phyloP scores from a whole-genome alignment of 2,797 vertebrate species.

The Spinus pinus region DNA sequence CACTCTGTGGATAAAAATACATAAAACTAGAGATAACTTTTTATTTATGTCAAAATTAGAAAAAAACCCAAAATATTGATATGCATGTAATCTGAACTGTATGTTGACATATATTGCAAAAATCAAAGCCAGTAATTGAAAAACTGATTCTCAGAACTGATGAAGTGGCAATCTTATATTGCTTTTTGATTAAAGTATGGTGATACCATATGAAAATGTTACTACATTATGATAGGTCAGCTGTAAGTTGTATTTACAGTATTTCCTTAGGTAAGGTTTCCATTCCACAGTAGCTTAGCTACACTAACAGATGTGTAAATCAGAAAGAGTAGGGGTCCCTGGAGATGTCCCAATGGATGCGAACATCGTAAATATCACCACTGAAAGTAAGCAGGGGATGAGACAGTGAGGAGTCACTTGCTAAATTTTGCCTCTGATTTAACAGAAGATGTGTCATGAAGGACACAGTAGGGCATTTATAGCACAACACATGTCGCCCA shows the following conservation, averaged over 20 bases:
- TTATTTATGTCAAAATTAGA: not conserved
- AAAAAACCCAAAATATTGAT: not conserved
- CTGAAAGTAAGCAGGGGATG: not conserved
- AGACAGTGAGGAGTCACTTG: not conserved
- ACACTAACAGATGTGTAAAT: not conserved
- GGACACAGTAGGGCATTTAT: constrained; percentile 30
- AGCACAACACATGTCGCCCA: constrained; percentile 9
- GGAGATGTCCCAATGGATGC: not conserved
- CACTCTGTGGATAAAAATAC: not conserved
- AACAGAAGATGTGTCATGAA: constrained; percentile 28
- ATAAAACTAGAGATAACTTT: not conserved
- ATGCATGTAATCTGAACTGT: not conserved
- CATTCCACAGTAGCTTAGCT: not conserved
- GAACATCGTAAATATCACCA: not conserved
- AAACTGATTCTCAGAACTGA: not conserved
- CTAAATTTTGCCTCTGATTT: constrained; percentile 33
- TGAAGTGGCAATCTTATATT: not conserved
- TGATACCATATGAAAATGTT: not conserved
- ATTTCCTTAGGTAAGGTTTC: not conserved
- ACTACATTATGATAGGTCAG: not conserved
- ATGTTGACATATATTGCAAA: not conserved
- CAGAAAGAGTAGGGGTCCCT: not conserved
- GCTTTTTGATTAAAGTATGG: not conserved
- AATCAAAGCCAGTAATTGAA: not conserved
- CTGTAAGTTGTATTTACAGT: not conserved